Evolutionary conservation across 2,888 invertebrate species (phyloP), one percentile per base, ranked within the genome.

Genomic region (Oscheius sp.): DNA sequence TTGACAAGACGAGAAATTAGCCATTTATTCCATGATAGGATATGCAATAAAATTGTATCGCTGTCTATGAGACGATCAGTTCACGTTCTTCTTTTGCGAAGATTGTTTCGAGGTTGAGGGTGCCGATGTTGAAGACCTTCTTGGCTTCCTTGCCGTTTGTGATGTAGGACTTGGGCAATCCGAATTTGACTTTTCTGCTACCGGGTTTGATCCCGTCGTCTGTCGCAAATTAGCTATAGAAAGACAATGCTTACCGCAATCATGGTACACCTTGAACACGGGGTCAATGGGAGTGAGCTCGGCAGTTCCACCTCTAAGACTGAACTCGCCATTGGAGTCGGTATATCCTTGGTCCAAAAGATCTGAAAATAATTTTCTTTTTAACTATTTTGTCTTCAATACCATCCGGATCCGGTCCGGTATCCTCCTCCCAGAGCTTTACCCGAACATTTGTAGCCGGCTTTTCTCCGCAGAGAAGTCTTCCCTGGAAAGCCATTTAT

Each of bases 271-370:
- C 66, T 83, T 83, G 78, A 83, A 83, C 18, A 81, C 72, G 41
- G 81, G 81, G 64, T 83, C 83, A 74, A 81, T 81, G 25, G 81
- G 80, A 9, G 83, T 83, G 73, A 81, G 55, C 43, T 83, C 83
- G 25, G 82, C 80, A 12, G 81, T 81, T 29, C 81, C 81, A 43
- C 79, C 79, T 18, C 68, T 61, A 7, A 79, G 74, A 13, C 16
- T 27, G 75, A 83, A 81, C 6, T 74, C 64, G 16, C 83, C 83
- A n/a, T 80, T 76, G n/a, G 63, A 69, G 25, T 80, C 78, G 3
- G 83, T 83, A 74, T 83, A 83, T 12, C 83, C 83, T 35, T 77
- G 77, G 58, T 83, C 81, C 58, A 83, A 77, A n/a, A 83, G 80
- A 69, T 83, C 83, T n/a, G n/a, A n/a, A n/a, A n/a, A n/a, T n/a